Percentiles rank a stretch among this genome's conserved stretches.
These are phyloP conservation scores for Muschampia staudingeri DNA, from an alignment of 2,888 invertebrate genomes.

Conservation along the genomic window DNA sequence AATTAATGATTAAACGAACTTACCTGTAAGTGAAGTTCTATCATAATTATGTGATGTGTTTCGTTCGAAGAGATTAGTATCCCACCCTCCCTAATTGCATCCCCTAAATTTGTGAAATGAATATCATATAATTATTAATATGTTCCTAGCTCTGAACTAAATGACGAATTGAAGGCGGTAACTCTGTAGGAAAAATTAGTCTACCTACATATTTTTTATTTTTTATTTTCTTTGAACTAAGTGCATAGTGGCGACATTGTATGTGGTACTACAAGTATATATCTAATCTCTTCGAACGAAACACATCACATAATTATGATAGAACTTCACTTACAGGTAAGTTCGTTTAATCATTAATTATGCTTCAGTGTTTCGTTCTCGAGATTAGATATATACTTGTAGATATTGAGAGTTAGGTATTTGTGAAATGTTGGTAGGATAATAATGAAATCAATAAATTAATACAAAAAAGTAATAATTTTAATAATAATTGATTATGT, in stretches of 20 bases:
- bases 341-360: constrained; percentile 28
- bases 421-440: neutral
- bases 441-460: neutral
- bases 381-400: constrained; percentile 27
- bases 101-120: neutral
- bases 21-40: no score
- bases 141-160: no score
- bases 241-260: constrained; percentile 8
- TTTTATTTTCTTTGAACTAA: neutral
- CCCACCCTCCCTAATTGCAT: constrained; percentile 16
- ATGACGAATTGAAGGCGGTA: no score
- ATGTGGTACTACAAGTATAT: constrained; percentile 16
- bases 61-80: constrained; percentile 24
- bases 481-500: neutral
- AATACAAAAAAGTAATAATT: neutral
- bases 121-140: no score
- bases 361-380: constrained; percentile 35
- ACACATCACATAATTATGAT: constrained; percentile 34
- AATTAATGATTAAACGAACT: no score
- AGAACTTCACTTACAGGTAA: constrained; percentile 33
- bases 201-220: neutral
- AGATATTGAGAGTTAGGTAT: constrained; percentile 22
- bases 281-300: constrained; percentile 35
- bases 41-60: no score
- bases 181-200: no score